Conservation (phyloP, 2,888 invertebrate species). For the Acanthoscelides obtectus region DNA sequence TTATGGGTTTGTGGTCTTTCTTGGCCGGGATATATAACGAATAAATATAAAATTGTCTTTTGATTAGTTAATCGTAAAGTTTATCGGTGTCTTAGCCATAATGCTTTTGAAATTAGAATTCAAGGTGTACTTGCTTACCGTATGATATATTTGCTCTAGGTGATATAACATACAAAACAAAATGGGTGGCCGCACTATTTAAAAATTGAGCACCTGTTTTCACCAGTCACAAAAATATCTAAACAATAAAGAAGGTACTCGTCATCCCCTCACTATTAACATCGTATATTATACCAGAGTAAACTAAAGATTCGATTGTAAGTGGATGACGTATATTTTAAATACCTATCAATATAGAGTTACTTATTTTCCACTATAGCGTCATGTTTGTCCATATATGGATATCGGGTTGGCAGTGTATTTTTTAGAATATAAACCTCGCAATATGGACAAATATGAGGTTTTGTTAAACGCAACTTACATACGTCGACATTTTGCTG, state of each 20-base stretch:
- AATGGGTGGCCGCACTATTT: slow-evolving; percentile 33
- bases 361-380: slow-evolving; percentile 6
- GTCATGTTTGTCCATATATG: slow-evolving; percentile 38
- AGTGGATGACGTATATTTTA: neutral
- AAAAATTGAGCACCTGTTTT: slow-evolving; percentile 46
- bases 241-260: slow-evolving; percentile 17
- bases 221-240: slow-evolving; percentile 30
- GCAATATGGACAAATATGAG: slow-evolving; percentile 36
- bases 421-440: slow-evolving; percentile 42
- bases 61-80: too few species aligned
- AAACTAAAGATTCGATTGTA: neutral
- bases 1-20: too few species aligned
- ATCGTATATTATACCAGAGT: slow-evolving; percentile 4
- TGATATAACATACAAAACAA: slow-evolving; percentile 15
- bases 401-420: slow-evolving; percentile 44
- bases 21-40: too few species aligned
- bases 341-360: slow-evolving; percentile 3
- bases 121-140: neutral
- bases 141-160: neutral
- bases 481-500: neutral
- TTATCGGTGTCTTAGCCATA: too few species aligned
- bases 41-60: too few species aligned
- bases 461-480: slow-evolving; percentile 16
- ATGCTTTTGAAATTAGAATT: too few species aligned
- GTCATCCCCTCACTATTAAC: slow-evolving; percentile 18